Evolutionary conservation across 1,140 invertebrate genomes (phyloP).

Genomic region (Cotesia chilonis): DNA sequence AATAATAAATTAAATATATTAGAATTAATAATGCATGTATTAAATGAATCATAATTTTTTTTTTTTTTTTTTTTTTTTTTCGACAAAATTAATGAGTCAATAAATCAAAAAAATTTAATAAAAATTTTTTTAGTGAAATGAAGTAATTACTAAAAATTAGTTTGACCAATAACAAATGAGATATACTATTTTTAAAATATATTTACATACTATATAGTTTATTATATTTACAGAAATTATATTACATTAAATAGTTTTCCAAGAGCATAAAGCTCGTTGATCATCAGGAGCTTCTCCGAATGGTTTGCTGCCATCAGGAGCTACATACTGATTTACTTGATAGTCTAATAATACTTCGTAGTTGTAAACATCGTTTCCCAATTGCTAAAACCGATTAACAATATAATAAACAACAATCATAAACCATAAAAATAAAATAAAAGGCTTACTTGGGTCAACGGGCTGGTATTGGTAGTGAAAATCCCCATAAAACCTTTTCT

Average conservation of each 20-base stretch:
- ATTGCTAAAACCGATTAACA: constrained; percentile 71
- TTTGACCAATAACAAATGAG: too few relatives aligned
- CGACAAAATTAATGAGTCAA: too few relatives aligned
- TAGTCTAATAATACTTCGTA: constrained; percentile 81
- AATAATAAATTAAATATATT: too few relatives aligned
- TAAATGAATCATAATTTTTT: too few relatives aligned
- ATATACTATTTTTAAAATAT: neutral
- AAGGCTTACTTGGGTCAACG: constrained; percentile 77
- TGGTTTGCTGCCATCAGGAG: constrained; percentile 74
- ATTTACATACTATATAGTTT: neutral
- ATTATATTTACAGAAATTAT: neutral
- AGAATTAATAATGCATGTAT: too few relatives aligned
- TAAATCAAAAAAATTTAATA: too few relatives aligned
- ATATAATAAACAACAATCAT: constrained; percentile 14
- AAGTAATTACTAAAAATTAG: too few relatives aligned
- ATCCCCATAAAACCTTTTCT: constrained; percentile 75
- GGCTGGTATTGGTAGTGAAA: constrained; percentile 86
- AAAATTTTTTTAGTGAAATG: too few relatives aligned
- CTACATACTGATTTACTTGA: constrained; percentile 81
- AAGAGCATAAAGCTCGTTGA: constrained; percentile 78
- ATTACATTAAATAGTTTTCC: constrained; percentile 69
- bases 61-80: too few relatives aligned
- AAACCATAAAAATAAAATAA: neutral
- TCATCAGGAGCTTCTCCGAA: constrained; percentile 78
- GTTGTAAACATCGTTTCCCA: constrained; percentile 80